A percentile compares a stretch with the other conserved stretches of the same genome.
Evolutionary conservation across 2,888 invertebrate genomes (phyloP).

Genomic region (Cheilosia vernalis): DNA sequence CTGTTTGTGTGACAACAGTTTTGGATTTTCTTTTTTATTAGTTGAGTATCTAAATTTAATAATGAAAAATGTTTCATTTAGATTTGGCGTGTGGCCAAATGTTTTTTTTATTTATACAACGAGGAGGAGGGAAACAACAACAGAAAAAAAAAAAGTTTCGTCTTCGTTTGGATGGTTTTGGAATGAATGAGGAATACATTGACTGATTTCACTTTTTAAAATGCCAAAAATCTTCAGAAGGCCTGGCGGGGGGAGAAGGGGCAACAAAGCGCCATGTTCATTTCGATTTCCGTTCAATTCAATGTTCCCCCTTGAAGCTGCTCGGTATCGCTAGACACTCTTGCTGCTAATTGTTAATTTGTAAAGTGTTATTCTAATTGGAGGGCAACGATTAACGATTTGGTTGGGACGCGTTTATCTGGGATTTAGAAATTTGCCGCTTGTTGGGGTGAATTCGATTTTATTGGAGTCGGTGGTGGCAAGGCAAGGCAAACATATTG

Average conservation of each 20-base stretch:
- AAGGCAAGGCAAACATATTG: slow-evolving; percentile 19
- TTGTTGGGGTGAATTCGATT: slow-evolving; percentile 37
- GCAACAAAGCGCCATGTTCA: neutral
- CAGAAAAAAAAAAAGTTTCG: slow-evolving; percentile 44
- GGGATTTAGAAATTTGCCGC: slow-evolving; percentile 23
- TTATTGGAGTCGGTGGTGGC: slow-evolving; percentile 35
- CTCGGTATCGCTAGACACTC: slow-evolving; percentile 5
- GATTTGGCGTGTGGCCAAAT: slow-evolving; percentile 54
- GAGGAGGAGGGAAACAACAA: slow-evolving; percentile 12
- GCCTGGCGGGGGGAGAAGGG: neutral
- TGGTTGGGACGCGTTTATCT: slow-evolving; percentile 58
- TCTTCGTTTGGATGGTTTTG: slow-evolving; percentile 37
- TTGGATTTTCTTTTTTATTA: slow-evolving; percentile 26
- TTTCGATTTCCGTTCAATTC: neutral
- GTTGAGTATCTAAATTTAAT: slow-evolving; percentile 56
- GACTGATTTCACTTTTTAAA: slow-evolving; percentile 56
- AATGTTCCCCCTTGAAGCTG: neutral
- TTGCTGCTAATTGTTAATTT: slow-evolving; percentile 72
- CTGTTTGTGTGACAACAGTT: slow-evolving; percentile 56
- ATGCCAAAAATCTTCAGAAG: slow-evolving; percentile 18
- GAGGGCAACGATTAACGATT: slow-evolving; percentile 70
- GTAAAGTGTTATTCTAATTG: slow-evolving; percentile 74
- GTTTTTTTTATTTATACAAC: slow-evolving; percentile 26
- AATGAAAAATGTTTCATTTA: slow-evolving; percentile 47
- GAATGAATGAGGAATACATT: slow-evolving; percentile 56